Conservation (phyloP, 2,888 invertebrate species). For the Scrobipalpa costella region DNA sequence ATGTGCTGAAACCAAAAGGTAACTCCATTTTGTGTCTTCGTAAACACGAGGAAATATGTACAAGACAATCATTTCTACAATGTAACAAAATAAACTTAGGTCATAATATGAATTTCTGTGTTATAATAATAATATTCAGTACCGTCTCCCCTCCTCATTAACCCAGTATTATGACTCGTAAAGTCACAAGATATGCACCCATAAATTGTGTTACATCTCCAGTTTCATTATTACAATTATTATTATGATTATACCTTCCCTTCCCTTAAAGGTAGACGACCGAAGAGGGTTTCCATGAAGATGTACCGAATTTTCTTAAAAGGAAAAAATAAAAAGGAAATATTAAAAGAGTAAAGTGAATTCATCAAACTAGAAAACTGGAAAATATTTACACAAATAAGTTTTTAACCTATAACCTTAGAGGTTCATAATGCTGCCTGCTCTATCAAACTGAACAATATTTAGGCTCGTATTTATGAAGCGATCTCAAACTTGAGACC, state of each 20-base stretch:
- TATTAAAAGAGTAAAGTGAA: background rate
- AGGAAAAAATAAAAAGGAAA: no score
- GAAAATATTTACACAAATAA: background rate
- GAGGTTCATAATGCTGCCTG: no score
- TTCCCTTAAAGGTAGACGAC: background rate
- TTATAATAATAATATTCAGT: conserved; percentile 10
- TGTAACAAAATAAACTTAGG: background rate
- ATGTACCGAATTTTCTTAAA: background rate
- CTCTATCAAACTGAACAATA: no score
- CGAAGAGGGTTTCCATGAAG: background rate
- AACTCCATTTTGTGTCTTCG: no score
- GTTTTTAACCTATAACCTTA: no score
- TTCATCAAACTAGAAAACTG: background rate
- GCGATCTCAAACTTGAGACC: no score
- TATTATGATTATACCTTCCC: conserved; percentile 19
- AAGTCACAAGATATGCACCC: conserved; percentile 12
- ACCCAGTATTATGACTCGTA: conserved; percentile 23
- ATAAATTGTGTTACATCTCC: conserved; percentile 22
- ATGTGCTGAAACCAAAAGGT: no score
- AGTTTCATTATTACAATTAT: conserved; percentile 19
- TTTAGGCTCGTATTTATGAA: no score
- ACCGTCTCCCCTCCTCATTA: conserved; percentile 15
- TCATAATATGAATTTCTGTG: background rate
- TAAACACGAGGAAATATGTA: background rate
- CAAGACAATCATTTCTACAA: background rate